Conservation (phyloP, 2,888 invertebrate genomes). For the Scrobipalpa atriplicella region DNA sequence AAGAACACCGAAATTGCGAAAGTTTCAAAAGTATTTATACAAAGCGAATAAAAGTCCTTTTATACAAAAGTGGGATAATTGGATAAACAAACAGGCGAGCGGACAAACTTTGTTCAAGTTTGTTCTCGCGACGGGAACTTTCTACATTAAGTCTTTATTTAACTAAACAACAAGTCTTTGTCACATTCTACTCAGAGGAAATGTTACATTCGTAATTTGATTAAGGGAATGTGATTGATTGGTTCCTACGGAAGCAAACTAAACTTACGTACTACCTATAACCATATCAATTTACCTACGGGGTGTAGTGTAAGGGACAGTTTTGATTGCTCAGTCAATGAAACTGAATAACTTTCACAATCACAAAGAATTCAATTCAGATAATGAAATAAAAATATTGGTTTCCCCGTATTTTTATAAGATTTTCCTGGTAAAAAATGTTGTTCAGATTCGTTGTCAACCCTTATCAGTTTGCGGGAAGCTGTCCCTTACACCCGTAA, state of each 20-base stretch:
- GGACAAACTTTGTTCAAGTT: background rate
- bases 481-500: too few relatives aligned
- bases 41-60: constrained; percentile 9
- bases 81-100: constrained; percentile 16
- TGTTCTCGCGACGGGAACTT: background rate
- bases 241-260: background rate
- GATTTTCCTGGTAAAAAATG: too few relatives aligned
- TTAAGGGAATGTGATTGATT: background rate
- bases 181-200: background rate
- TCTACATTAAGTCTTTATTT: background rate
- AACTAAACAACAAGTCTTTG: constrained; percentile 1
- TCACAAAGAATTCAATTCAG: too few relatives aligned
- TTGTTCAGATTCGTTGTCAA: too few relatives aligned
- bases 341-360: too few relatives aligned
- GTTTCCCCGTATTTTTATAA: too few relatives aligned
- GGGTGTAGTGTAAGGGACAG: too few relatives aligned
- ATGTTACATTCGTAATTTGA: background rate
- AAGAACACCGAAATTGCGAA: constrained; percentile 1
- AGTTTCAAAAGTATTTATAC: constrained; percentile 10
- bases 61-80: constrained; percentile 10
- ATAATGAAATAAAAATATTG: too few relatives aligned
- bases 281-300: too few relatives aligned
- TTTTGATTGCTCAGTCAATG: too few relatives aligned
- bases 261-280: background rate
- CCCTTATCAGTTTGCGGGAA: too few relatives aligned